Evolutionary conservation across 1,140 invertebrate species (phyloP).

Genomic region (Acromyrmex echinatior): DNA sequence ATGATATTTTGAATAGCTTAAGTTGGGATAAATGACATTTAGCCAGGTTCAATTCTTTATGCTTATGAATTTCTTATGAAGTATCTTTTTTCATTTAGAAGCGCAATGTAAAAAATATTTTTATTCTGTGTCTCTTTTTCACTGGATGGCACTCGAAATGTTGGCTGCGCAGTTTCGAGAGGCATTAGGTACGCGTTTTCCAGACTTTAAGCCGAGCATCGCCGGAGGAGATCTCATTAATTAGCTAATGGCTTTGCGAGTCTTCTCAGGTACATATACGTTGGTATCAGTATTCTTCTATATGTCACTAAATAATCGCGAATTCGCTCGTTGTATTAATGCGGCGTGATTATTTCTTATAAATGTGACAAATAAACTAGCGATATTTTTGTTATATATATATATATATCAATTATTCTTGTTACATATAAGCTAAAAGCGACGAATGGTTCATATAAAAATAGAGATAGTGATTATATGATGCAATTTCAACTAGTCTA

Average conservation of each 20-base stretch:
- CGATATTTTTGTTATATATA: background rate
- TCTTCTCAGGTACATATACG: slow-evolving; percentile 13
- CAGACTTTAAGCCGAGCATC: slow-evolving; percentile 51
- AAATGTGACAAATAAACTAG: background rate
- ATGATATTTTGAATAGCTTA: background rate
- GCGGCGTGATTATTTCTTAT: background rate
- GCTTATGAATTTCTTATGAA: background rate
- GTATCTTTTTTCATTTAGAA: slow-evolving; percentile 27
- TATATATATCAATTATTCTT: background rate
- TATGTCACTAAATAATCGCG: background rate
- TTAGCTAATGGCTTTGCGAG: slow-evolving; percentile 66
- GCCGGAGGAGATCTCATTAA: slow-evolving; percentile 67
- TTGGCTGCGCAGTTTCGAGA: slow-evolving; percentile 26
- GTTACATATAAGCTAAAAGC: background rate
- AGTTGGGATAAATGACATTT: background rate
- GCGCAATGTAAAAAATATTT: slow-evolving; percentile 22
- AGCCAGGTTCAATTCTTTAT: slow-evolving; percentile 2
- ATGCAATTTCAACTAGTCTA: background rate
- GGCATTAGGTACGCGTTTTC: slow-evolving; percentile 57
- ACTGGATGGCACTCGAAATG: background rate
- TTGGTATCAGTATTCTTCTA: slow-evolving; percentile 28
- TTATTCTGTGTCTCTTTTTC: slow-evolving; percentile 37
- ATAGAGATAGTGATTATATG: background rate
- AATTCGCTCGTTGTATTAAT: background rate
- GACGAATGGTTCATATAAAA: background rate